Base-by-base conservation (phyloP, 1,140 invertebrate species). In the Lordiphosa mommai region DNA sequence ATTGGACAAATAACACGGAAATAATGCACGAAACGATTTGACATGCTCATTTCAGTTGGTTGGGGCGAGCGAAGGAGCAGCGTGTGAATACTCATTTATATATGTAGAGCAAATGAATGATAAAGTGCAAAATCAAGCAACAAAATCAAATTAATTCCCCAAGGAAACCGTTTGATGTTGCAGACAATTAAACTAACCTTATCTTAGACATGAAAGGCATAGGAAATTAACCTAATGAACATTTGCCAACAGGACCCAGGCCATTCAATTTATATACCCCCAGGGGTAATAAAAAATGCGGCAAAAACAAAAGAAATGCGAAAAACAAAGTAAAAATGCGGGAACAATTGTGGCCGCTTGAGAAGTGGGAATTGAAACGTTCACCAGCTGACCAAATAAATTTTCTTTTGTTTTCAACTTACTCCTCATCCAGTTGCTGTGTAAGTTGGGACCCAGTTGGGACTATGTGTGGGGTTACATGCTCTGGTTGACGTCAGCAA, bases 401-500 rank as follows among this genome's bases (percentile, higher is more conserved):
- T 12, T 10, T 29, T 12, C 8, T 12, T 43, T 43, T 43, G 40
- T 5, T 20, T 12, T 27, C 17, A 12, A 3, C 10, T 40, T 17
- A 17, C 14, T 38, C 2, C 32, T 17, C n/a, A 4, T 7, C 13
- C 3, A n/a, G 37, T 1, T 1, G 30, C 2, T n/a, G 7, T 8
- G 30, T n/a, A 3, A 3, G 7, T 9, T 23, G 38, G 38, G n/a
- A n/a, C n/a, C n/a, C n/a, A n/a, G n/a, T n/a, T n/a, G n/a, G n/a
- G n/a, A n/a, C n/a, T n/a, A n/a, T n/a, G n/a, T n/a, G n/a, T n/a
- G n/a, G n/a, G n/a, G n/a, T n/a, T 10, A 3, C 20, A 41, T 27
- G 40, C n/a, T 10, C 4, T 12, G 10, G 20, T 13, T 51, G 49
- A 49, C 47, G 47, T 49, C 47, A 33, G 20, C 40, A 29, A 43